Percentiles rank a stretch among this genome's conserved stretches.
phyloP scores from a whole-genome alignment of 2,113 vertebrate species.

The Clupea harengus region DNA sequence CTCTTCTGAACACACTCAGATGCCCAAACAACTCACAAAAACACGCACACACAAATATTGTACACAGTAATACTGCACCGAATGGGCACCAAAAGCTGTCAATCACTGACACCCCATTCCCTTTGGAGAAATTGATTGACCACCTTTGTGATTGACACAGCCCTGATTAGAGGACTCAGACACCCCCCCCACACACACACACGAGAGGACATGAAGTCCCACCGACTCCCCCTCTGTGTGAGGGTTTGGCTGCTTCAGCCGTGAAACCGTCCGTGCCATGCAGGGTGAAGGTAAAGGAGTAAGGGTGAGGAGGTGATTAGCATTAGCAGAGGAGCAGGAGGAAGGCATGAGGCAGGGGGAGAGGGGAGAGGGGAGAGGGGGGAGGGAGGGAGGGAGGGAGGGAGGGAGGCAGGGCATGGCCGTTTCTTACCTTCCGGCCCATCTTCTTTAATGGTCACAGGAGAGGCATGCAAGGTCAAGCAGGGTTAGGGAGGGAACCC shows the following conservation, averaged over 20 bases:
- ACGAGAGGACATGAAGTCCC: not conserved
- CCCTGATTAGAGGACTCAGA: not conserved
- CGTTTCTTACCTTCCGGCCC: conserved; percentile 46
- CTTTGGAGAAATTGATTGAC: not conserved
- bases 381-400: not conserved
- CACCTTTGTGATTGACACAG: not conserved
- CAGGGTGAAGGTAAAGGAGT: not conserved
- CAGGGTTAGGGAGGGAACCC: not conserved
- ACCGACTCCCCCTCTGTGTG: not conserved
- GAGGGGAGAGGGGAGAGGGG: not conserved
- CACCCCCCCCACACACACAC: not conserved
- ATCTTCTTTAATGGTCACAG: conserved; percentile 42
- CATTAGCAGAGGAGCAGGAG: not conserved
- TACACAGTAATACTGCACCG: not conserved
- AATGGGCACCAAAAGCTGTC: not conserved
- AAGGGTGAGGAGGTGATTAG: not conserved
- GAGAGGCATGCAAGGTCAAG: conserved; percentile 39
- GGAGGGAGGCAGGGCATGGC: not conserved
- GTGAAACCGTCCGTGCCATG: not conserved
- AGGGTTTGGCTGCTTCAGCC: not conserved
- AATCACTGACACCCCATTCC: not conserved
- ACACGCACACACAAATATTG: not conserved
- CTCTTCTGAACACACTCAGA: not conserved
- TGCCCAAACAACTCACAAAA: not conserved
- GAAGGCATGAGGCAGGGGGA: not conserved